A percentile compares a stretch with the other conserved stretches of the same genome.
These are phyloP conservation scores for Phasia obesa DNA, from an alignment of 2,888 invertebrate species.

Conservation along the genomic window DNA sequence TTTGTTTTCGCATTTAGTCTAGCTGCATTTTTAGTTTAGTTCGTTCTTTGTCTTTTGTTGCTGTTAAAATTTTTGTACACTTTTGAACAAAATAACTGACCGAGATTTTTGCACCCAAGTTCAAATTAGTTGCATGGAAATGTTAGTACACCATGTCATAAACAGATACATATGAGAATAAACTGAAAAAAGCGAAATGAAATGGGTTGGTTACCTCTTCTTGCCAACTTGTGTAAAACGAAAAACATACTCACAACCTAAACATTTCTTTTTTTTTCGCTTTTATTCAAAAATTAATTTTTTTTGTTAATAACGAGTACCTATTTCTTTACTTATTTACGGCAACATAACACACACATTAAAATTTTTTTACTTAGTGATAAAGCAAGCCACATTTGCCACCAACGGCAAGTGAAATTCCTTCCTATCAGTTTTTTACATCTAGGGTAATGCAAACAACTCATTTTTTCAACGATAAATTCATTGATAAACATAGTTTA, in stretches of 20 bases:
- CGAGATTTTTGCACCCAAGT: constrained; percentile 68
- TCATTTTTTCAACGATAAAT: too few relatives aligned
- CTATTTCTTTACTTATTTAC: too few relatives aligned
- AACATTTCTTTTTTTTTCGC: not conserved
- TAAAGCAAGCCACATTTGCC: too few relatives aligned
- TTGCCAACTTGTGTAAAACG: constrained; percentile 13
- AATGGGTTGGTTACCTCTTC: not conserved
- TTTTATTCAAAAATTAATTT: too few relatives aligned
- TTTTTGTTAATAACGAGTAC: too few relatives aligned
- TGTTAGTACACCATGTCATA: constrained; percentile 12
- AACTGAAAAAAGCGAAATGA: too few relatives aligned
- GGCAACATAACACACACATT: too few relatives aligned
- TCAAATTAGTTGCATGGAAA: constrained; percentile 60
- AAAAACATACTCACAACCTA: constrained; percentile 18
- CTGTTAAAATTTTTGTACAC: constrained; percentile 41
- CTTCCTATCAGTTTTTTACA: too few relatives aligned
- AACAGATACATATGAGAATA: not conserved
- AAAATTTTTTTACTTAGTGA: too few relatives aligned
- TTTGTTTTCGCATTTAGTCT: constrained; percentile 48
- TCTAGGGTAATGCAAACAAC: too few relatives aligned
- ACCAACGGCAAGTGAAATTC: too few relatives aligned
- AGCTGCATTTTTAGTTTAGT: constrained; percentile 54
- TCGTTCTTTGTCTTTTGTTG: constrained; percentile 11
- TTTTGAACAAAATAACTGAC: constrained; percentile 66
- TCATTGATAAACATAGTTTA: too few relatives aligned